Conservation (phyloP, 2,888 invertebrate genomes). For the Cordylochernes scorpioides region DNA sequence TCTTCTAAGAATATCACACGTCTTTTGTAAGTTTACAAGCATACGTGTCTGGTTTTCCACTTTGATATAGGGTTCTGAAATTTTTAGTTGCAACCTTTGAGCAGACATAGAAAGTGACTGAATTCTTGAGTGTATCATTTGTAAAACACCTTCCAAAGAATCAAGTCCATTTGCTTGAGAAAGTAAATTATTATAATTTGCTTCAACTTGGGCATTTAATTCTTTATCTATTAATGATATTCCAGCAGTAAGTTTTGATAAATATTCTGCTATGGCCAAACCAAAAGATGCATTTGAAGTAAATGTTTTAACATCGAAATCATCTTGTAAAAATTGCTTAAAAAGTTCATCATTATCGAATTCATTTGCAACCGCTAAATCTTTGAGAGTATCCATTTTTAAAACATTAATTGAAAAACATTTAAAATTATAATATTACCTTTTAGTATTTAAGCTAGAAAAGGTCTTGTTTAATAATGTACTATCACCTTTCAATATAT, state of each 20-base stretch:
- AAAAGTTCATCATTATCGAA: too few relatives aligned
- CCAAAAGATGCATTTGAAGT: slow-evolving; percentile 23
- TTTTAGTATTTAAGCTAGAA: too few relatives aligned
- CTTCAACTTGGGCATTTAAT: slow-evolving; percentile 24
- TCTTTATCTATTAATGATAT: slow-evolving; percentile 23
- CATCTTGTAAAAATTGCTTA: slow-evolving; percentile 20
- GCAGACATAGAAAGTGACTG: slow-evolving; percentile 27
- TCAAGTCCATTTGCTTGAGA: slow-evolving; percentile 63
- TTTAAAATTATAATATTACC: too few relatives aligned
- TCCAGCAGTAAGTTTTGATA: slow-evolving; percentile 22
- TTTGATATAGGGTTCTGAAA: slow-evolving; percentile 42
- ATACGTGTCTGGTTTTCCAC: slow-evolving; percentile 56
- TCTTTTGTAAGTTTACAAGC: slow-evolving; percentile 48
- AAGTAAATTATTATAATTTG: slow-evolving; percentile 65
- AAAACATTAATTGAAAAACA: too few relatives aligned
- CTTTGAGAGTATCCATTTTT: too few relatives aligned
- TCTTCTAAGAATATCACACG: slow-evolving; percentile 58
- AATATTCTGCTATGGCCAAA: slow-evolving; percentile 22
- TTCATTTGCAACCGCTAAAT: too few relatives aligned
- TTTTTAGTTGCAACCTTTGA: slow-evolving; percentile 15
- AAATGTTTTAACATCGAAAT: slow-evolving; percentile 24
- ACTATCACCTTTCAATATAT: too few relatives aligned
- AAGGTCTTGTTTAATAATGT: too few relatives aligned
- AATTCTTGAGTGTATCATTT: slow-evolving; percentile 49
- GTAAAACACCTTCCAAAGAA: slow-evolving; percentile 53